phyloP scores from a whole-genome alignment of 2,888 invertebrate species.

The Drosophila borealis region DNA sequence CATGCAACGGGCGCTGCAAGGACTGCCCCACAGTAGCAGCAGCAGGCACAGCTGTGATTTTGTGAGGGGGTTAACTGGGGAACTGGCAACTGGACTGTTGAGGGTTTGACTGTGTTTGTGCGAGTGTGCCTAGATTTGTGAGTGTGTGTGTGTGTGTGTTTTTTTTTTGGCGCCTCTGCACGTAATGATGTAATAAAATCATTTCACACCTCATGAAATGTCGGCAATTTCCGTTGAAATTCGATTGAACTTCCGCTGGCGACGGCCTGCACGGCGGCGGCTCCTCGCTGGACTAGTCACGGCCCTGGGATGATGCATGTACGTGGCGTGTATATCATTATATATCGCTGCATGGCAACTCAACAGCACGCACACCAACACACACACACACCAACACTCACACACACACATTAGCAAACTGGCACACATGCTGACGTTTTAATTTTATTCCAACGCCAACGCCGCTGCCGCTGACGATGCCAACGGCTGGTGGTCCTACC shows the following conservation, averaged over 20 bases:
- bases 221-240: conserved; percentile 82
- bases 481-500: conserved; percentile 17
- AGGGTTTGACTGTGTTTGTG: background rate
- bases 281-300: conserved; percentile 67
- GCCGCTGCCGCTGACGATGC: conserved; percentile 29
- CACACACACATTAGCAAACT: conserved; percentile 22
- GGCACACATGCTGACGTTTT: conserved; percentile 73
- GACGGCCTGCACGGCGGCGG: conserved; percentile 19
- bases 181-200: conserved; percentile 84
- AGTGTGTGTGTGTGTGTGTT: conserved; percentile 4
- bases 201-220: conserved; percentile 84
- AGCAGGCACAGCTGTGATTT: conserved; percentile 38
- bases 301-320: conserved; percentile 70
- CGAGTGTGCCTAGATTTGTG: background rate
- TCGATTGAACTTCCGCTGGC: conserved; percentile 76
- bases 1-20: conserved; percentile 70
- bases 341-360: conserved; percentile 49
- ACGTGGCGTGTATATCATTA: conserved; percentile 80
- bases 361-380: conserved; percentile 25
- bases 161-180: conserved; percentile 61
- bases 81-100: conserved; percentile 7
- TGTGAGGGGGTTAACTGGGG: background rate
- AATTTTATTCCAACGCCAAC: conserved; percentile 71
- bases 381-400: conserved; percentile 17
- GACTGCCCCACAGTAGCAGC: conserved; percentile 29